Evolutionary conservation across 2,113 vertebrate species (phyloP), one percentile per base, ranked within the genome.

Genomic region (Anoplopoma fimbria): DNA sequence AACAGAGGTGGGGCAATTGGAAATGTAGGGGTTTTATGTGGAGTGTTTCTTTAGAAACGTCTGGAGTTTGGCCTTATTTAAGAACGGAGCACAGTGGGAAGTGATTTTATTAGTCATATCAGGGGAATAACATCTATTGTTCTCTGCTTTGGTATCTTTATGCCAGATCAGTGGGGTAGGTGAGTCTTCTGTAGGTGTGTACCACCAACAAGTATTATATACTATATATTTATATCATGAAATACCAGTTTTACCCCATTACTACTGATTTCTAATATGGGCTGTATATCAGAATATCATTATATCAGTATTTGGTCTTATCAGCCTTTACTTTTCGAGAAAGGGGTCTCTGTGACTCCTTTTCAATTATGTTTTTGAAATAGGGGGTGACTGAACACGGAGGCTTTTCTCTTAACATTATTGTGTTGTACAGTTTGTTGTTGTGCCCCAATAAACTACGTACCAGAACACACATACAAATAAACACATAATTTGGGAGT

Each of bases 61-160:
- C 15, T 63, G 23, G 47, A 57, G 14, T 57, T 69, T 68, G 49
- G 57, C 68, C 38, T 74, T 6, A 64, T 61, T 75, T 63, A 62
- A 29, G 40, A 75, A 34, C 4, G 9, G 15, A 29, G 55, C 36
- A 36, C 42, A 62, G 53, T 45, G 42, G 53, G 49, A 72, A 69
- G 81, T 84, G 84, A 69, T 88, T 88, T 61, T 45, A 38, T 57
- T 47, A 47, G 60, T 2, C 34, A 25, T 42, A 45, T 61, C 58
- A 61, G 74, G 81, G 81, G 58, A 79, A 78, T 55, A 13, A 42
- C 42, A 62, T 64, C 69, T 73, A 79, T 92, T 93, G 91, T 88
- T 91, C 71, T 63, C 14, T 70, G 55, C 49, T 36, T 31, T 69
- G 53, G 40, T 58, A 69, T 82, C 13, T 75, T 33, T 69, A 47